Evolutionary conservation across 2,113 vertebrate species (phyloP).

Genomic region (Emydura subglobosa): DNA sequence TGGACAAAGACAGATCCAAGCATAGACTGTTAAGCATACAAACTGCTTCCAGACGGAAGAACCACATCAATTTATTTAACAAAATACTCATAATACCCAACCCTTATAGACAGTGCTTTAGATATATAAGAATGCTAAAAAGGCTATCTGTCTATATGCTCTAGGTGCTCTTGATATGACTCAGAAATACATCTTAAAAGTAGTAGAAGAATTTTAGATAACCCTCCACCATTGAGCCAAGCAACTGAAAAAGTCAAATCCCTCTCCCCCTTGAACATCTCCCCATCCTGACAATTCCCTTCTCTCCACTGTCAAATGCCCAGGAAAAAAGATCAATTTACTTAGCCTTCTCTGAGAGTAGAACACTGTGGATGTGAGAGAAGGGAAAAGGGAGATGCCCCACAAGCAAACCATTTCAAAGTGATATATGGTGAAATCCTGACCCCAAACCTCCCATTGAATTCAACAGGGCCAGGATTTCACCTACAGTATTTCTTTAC

Average conservation of each 20-base stretch:
- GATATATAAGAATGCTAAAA: neutral
- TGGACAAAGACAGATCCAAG: too few species aligned
- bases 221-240: neutral
- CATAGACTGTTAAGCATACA: too few species aligned
- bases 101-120: neutral
- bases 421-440: neutral
- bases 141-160: neutral
- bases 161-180: neutral
- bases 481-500: neutral
- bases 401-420: neutral
- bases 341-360: neutral
- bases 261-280: neutral
- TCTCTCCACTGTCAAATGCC: neutral
- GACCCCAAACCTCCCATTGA: neutral
- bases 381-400: neutral
- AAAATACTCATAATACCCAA: neutral
- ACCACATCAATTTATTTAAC: neutral
- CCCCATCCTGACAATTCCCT: neutral
- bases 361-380: neutral
- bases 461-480: neutral
- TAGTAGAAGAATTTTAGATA: neutral
- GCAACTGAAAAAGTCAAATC: neutral
- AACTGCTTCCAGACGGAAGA: neutral
- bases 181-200: neutral
- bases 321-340: neutral